Base-by-base conservation (phyloP, 2,888 invertebrate species). In the Lepetodrilus schrolli region DNA sequence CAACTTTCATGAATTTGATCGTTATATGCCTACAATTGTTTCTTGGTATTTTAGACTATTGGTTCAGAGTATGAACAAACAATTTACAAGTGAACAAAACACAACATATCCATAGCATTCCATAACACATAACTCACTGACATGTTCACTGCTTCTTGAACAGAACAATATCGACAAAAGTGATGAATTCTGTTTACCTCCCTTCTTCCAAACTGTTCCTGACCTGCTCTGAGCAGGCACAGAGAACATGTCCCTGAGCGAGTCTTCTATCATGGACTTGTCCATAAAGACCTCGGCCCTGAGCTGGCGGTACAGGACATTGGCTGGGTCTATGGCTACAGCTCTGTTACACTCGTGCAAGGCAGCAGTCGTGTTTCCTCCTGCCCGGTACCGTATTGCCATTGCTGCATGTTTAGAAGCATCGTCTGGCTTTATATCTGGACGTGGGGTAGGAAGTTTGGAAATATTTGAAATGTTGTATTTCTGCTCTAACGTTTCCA, bases 131-230 rank as follows among this genome's bases (percentile, higher is more conserved):
- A n/a, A n/a, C n/a, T n/a, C n/a, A n/a, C n/a, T n/a, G n/a, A n/a
- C n/a, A n/a, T n/a, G n/a, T n/a, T n/a, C n/a, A n/a, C n/a, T n/a
- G n/a, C n/a, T n/a, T n/a, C n/a, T n/a, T n/a, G n/a, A n/a, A n/a
- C n/a, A n/a, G n/a, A n/a, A n/a, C n/a, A n/a, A n/a, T n/a, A n/a
- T n/a, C n/a, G n/a, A n/a, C n/a, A n/a, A n/a, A n/a, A n/a, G n/a
- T n/a, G n/a, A n/a, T n/a, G n/a, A n/a, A n/a, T n/a, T n/a, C n/a
- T 13, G 3, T 13, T 78, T 77, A 83, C 87, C 87, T 82, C 87
- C 87, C 65, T 84, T 76, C 76, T 86, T 87, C 87, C 87, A 87
- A 1, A 85, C 80, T 26, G 86, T 86, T 2, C 77, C 76, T 23
- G 76, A 80, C 51, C 86, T 78, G 49, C 80, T 77, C 34, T 77